Conservation (phyloP, 2,797 vertebrate genomes). For the Rhincodon typus region DNA sequence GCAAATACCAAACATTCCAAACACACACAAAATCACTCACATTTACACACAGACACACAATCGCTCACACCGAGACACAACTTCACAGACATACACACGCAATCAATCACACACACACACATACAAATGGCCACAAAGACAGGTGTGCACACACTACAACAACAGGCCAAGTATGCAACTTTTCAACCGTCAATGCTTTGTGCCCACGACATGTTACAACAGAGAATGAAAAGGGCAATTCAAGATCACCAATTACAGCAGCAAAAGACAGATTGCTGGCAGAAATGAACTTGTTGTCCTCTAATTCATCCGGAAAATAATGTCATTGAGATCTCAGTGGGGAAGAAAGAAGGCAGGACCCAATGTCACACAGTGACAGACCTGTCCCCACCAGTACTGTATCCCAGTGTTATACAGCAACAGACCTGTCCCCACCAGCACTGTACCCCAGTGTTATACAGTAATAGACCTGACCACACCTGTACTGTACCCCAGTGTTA, state of each 20-base stretch:
- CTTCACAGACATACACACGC: too few species aligned
- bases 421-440: not conserved
- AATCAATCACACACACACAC: too few species aligned
- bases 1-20: constrained; percentile 59
- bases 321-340: not conserved
- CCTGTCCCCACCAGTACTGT: not conserved
- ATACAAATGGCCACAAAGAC: too few species aligned
- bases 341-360: not conserved
- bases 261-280: not conserved
- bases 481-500: not conserved
- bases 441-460: constrained; percentile 1
- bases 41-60: too few species aligned
- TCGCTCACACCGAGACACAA: too few species aligned
- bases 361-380: not conserved
- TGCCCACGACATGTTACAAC: constrained; percentile 52
- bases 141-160: constrained; percentile 40
- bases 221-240: constrained; percentile 44
- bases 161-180: constrained; percentile 37
- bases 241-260: constrained; percentile 44
- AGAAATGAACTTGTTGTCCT: too few species aligned
- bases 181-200: constrained; percentile 45
- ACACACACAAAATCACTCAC: constrained; percentile 37
- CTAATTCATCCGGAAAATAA: too few species aligned
- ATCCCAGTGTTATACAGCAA: not conserved
- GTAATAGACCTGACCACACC: not conserved